phyloP scores from a whole-genome alignment of 2,888 invertebrate species.

The Nowickia ferox region DNA sequence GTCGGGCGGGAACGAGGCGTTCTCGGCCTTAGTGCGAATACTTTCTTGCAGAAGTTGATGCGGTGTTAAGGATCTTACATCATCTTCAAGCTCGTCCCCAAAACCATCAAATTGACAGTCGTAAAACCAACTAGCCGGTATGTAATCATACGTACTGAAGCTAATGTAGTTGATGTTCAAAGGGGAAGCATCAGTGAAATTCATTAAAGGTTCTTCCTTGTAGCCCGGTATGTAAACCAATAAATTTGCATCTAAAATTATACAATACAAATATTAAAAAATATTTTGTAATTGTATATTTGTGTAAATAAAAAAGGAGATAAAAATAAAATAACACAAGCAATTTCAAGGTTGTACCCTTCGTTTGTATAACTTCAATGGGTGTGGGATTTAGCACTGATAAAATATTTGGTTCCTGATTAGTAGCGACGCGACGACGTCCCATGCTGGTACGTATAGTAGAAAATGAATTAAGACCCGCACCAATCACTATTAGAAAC shows the following conservation, averaged over 20 bases:
- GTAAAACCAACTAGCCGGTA: conserved; percentile 88
- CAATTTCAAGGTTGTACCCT: conserved; percentile 73
- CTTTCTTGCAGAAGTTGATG: conserved; percentile 84
- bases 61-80: conserved; percentile 80
- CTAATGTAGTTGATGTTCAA: conserved; percentile 87
- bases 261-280: conserved; percentile 1
- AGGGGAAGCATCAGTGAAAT: conserved; percentile 85
- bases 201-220: conserved; percentile 85
- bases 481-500: conserved; percentile 85
- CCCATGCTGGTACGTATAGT: conserved; percentile 86
- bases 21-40: conserved; percentile 83
- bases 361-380: conserved; percentile 87
- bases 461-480: conserved; percentile 88
- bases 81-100: conserved; percentile 77
- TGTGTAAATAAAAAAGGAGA: conserved; percentile 13
- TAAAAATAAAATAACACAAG: conserved; percentile 20
- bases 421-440: conserved; percentile 85
- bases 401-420: conserved; percentile 85
- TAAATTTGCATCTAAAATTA: conserved; percentile 85
- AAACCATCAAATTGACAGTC: conserved; percentile 84
- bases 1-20: conserved; percentile 81
- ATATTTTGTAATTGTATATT: neutral
- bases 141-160: conserved; percentile 87
- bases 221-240: conserved; percentile 87
- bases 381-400: conserved; percentile 86